A percentile compares a stretch with the other conserved stretches of the same genome.
These are phyloP conservation scores for Malacoraja senta DNA, from an alignment of 2,797 vertebrate species.

Conservation along the genomic window DNA sequence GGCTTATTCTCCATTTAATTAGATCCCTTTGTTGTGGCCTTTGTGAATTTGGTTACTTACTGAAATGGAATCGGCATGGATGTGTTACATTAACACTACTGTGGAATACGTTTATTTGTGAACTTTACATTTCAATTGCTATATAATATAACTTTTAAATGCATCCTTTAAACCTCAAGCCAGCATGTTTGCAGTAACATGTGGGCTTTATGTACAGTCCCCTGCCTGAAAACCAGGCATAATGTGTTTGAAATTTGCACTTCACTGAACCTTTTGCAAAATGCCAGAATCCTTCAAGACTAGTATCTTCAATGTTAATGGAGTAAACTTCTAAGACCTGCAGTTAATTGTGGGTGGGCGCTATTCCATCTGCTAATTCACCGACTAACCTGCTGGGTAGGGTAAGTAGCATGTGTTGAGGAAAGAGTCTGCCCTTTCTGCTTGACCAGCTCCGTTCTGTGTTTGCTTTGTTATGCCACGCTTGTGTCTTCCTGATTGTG, in stretches of 20 bases:
- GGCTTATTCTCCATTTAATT: not conserved
- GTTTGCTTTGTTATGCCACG: conserved; percentile 55
- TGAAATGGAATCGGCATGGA: not conserved
- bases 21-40: not conserved
- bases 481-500: conserved; percentile 47
- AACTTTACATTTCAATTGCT: not conserved
- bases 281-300: conserved; percentile 37
- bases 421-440: conserved; percentile 42
- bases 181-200: not conserved
- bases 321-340: conserved; percentile 41
- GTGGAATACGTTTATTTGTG: not conserved
- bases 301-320: conserved; percentile 40
- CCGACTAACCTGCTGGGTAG: conserved; percentile 41
- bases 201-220: conserved; percentile 46
- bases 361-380: conserved; percentile 49
- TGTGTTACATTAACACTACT: not conserved
- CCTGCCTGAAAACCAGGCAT: conserved; percentile 28
- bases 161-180: not conserved
- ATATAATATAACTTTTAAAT: not conserved
- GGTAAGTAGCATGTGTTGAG: conserved; percentile 45
- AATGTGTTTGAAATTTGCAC: conserved; percentile 37
- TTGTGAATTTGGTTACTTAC: too few species aligned
- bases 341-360: conserved; percentile 47
- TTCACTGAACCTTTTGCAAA: conserved; percentile 26
- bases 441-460: conserved; percentile 37